Conservation (phyloP, 53 echinoderm and acorn worm species). For the Crossaster papposus region DNA sequence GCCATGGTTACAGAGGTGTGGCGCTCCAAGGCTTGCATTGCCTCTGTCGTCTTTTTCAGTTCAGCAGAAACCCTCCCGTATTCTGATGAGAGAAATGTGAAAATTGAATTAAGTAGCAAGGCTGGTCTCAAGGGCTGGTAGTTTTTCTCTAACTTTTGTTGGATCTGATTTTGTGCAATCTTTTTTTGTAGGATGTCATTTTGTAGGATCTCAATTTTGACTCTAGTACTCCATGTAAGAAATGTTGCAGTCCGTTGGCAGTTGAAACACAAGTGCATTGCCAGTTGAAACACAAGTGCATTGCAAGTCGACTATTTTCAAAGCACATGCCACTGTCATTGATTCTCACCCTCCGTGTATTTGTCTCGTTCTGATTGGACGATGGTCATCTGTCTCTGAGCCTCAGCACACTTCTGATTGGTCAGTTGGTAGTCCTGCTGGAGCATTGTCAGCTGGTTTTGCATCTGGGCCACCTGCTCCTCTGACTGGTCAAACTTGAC, state of each 20-base stretch:
- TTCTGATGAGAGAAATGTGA: neutral
- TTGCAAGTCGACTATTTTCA: neutral
- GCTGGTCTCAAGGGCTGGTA: neutral
- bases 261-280: too few species aligned
- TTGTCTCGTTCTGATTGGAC: constrained; percentile 11
- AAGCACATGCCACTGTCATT: neutral
- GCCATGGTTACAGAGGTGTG: constrained; percentile 44
- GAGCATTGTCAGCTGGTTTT: constrained; percentile 27
- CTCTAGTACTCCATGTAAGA: too few species aligned
- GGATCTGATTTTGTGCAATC: too few species aligned
- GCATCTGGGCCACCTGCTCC: constrained; percentile 19
- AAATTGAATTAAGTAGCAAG: neutral
- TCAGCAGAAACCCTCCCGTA: neutral
- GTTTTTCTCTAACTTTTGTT: neutral
- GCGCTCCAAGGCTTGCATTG: constrained; percentile 9
- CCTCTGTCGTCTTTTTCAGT: constrained; percentile 20
- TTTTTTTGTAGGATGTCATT: too few species aligned
- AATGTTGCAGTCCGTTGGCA: too few species aligned
- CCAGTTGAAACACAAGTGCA: too few species aligned
- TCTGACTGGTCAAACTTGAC: constrained; percentile 13
- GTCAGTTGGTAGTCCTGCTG: constrained; percentile 33
- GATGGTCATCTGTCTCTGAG: neutral
- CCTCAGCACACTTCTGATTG: constrained; percentile 32
- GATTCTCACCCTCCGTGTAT: constrained; percentile 25
- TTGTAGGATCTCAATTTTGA: too few species aligned